A percentile compares a stretch with the other conserved stretches of the same genome.
phyloP scores from a whole-genome alignment of 2,113 vertebrate genomes.

The Trichechus manatus region DNA sequence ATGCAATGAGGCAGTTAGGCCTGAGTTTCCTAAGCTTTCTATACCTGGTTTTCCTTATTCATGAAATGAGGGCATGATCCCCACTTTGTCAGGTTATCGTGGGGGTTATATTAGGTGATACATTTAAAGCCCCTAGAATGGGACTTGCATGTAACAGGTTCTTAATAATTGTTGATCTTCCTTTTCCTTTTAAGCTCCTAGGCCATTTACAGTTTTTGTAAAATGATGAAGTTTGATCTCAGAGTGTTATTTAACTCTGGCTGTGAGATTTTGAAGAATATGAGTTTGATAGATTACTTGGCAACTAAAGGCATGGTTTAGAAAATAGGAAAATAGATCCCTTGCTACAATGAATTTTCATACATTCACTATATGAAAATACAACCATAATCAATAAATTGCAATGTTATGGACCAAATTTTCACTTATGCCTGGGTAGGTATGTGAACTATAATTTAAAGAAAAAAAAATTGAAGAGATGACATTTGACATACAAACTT shows the following conservation, averaged over 20 bases:
- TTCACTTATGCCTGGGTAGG: background rate
- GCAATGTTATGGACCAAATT: background rate
- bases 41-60: background rate
- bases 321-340: background rate
- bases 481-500: background rate
- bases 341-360: background rate
- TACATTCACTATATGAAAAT: slow-evolving; percentile 6
- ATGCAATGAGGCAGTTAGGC: background rate
- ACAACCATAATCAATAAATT: background rate
- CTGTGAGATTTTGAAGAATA: background rate
- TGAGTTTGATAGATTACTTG: background rate
- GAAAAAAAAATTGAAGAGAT: background rate
- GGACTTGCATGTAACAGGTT: background rate
- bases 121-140: background rate
- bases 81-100: background rate
- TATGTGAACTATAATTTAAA: slow-evolving; percentile 34
- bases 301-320: background rate
- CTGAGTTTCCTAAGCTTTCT: slow-evolving; percentile 5
- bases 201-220: background rate
- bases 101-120: background rate
- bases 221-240: background rate
- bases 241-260: background rate
- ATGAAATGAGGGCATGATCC: background rate
- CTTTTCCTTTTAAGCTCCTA: background rate
- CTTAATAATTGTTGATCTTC: background rate